Evolutionary conservation across 1,140 invertebrate genomes (phyloP), one percentile per base, ranked within the genome.

Genomic region (Diabrotica undecimpunctata): DNA sequence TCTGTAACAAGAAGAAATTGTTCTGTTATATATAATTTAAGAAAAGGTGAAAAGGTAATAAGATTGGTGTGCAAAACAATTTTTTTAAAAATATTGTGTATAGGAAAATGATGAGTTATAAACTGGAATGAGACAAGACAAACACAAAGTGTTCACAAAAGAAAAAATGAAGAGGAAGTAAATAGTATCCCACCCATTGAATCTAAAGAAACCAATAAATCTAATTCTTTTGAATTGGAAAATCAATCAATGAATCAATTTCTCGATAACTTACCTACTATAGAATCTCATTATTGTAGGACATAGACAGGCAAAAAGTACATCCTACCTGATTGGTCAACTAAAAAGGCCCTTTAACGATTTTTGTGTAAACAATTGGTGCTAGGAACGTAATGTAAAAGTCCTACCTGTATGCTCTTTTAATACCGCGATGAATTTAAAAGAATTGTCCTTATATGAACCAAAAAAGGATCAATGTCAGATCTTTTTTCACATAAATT

Each of bases 241-340:
- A 54, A 54, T 14, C 53, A 54, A 54, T n/a, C 12, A 14, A n/a
- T 54, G 25, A 14, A 54, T 14, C 25, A 54, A 13, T 54, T 54
- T 14, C 53, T 10, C 9, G 53, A 54, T 13, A 54, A 13, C 12
- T 14, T 54, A 25, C 53, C 53, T 6, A 54, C 13, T 14, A 54
- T 25, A 25, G 53, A 54, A 25, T 54, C 53, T 6, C 53, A 54
- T 54, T 54, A 54, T 54, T 25, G 53, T 25, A 54, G 53, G 9
- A 54, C 13, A 7, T 10, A 54, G 7, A 54, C 53, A 12, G 35
- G 11, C 13, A 54, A 54, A 13, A 14, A 8, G 35, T 54, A 13
- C 53, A 11, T 13, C 13, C 13, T 54, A 9, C 53, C 13, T 14
- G 7, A 12, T 12, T 13, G 13, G 9, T 14, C n/a, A 12, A 54